These are phyloP conservation scores for Actinernus sp. DNA, from an alignment of 92 coral and sea anemone genomes.

Conservation along the genomic window DNA sequence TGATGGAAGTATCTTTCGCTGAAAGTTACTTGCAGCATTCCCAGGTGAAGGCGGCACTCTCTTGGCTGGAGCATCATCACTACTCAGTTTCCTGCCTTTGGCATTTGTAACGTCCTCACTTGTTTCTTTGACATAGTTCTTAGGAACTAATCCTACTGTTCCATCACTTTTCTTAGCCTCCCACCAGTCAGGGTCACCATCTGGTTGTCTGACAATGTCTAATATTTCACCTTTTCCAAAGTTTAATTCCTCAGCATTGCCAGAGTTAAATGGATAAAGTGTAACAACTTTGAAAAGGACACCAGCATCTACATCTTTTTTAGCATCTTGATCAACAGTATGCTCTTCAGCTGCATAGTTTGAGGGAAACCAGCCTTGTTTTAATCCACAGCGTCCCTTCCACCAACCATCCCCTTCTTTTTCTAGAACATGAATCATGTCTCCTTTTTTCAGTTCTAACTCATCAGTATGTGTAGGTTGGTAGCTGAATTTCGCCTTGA, in stretches of 20 bases:
- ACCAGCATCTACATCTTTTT: conserved; percentile 10
- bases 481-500: conserved; percentile 81
- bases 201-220: conserved; percentile 90
- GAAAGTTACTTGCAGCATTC: conserved; percentile 8
- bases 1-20: conserved; percentile 35
- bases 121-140: conserved; percentile 82
- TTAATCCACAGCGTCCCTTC: conserved; percentile 80
- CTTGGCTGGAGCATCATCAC: conserved; percentile 17
- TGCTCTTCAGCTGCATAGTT: conserved; percentile 74
- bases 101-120: conserved; percentile 31
- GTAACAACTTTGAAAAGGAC: conserved; percentile 79
- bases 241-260: conserved; percentile 81
- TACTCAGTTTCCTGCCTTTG: background rate
- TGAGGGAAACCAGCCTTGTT: conserved; percentile 96
- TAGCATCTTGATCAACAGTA: conserved; percentile 2
- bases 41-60: conserved; percentile 10
- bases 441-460: conserved; percentile 85
- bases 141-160: conserved; percentile 86
- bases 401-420: conserved; percentile 99
- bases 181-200: conserved; percentile 99
- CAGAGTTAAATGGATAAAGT: conserved; percentile 83
- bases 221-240: conserved; percentile 88
- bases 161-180: conserved; percentile 89
- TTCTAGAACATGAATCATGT: conserved; percentile 84
- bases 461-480: conserved; percentile 90